Evolutionary conservation across 2,797 vertebrate genomes (phyloP).

Genomic region (Neoniphon sammara): DNA sequence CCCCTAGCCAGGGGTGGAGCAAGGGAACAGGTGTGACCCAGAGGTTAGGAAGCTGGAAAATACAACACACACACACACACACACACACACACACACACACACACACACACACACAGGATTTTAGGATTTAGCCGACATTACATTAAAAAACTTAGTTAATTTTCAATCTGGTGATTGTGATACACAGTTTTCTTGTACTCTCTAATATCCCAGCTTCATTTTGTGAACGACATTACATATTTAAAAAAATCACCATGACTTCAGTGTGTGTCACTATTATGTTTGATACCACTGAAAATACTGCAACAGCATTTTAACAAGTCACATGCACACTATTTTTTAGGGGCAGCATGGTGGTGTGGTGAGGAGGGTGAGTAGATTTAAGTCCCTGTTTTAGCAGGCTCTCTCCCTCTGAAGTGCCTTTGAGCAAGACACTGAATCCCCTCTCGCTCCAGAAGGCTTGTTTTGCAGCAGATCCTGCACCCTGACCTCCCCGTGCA

Average conservation of each 20-base stretch:
- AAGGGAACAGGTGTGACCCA: constrained; percentile 80
- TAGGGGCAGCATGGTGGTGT: too few relatives aligned
- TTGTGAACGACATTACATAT: too few relatives aligned
- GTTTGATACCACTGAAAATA: too few relatives aligned
- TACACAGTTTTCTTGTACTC: too few relatives aligned
- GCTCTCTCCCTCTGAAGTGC: neutral
- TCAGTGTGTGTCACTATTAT: neutral
- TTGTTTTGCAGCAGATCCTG: neutral
- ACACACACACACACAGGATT: neutral
- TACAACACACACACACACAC: neutral
- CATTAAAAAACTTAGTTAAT: neutral
- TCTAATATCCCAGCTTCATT: too few relatives aligned
- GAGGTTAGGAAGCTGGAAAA: constrained; percentile 50
- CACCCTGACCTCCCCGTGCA: neutral
- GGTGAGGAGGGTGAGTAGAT: too few relatives aligned
- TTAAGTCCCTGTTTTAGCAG: too few relatives aligned
- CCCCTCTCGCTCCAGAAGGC: neutral
- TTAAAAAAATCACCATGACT: neutral
- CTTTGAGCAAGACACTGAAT: neutral
- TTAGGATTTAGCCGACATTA: too few relatives aligned
- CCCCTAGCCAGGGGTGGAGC: constrained; percentile 55
- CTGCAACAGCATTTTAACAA: too few relatives aligned
- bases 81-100: constrained; percentile 16
- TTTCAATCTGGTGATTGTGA: too few relatives aligned
- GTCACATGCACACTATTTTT: too few relatives aligned